phyloP scores from a whole-genome alignment of 2,888 invertebrate genomes.

The Apeira syringaria region DNA sequence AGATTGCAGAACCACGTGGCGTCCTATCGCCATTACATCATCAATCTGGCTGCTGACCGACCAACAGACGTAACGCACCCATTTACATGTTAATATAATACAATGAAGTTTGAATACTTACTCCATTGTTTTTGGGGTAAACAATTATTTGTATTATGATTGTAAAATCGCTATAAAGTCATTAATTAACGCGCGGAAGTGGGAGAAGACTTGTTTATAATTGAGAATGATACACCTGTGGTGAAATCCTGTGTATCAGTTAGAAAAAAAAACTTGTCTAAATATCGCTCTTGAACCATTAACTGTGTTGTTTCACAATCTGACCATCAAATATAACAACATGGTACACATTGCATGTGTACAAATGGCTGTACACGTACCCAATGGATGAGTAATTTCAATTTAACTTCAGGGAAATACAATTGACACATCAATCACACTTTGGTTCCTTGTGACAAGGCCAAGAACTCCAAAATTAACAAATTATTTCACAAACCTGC shows the following conservation, averaged over 20 bases:
- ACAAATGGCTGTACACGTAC: not conserved
- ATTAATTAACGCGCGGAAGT: too few species aligned
- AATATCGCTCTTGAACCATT: too few species aligned
- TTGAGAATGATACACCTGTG: too few species aligned
- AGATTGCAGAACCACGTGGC: conserved; percentile 7
- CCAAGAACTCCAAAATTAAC: conserved; percentile 5
- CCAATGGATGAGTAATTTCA: conserved; percentile 5
- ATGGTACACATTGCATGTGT: conserved; percentile 1
- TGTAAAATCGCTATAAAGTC: not conserved
- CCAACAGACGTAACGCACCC: conserved; percentile 16
- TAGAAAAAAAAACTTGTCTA: too few species aligned
- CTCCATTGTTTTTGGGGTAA: conserved; percentile 10
- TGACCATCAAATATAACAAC: conserved; percentile 1
- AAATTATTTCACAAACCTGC: conserved; percentile 16
- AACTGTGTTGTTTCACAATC: not conserved
- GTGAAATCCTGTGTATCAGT: too few species aligned
- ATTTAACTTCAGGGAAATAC: conserved; percentile 5
- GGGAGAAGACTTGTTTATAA: too few species aligned
- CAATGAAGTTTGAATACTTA: conserved; percentile 3
- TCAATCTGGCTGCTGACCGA: conserved; percentile 1
- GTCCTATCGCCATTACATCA: conserved; percentile 3
- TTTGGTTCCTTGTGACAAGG: conserved; percentile 7
- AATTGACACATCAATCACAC: conserved; percentile 9
- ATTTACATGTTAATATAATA: conserved; percentile 20
- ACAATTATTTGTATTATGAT: conserved; percentile 5